Percentiles rank a stretch among this genome's conserved stretches.
Evolutionary conservation across 2,113 vertebrate species (phyloP).

Genomic region (Montifringilla adamsi): DNA sequence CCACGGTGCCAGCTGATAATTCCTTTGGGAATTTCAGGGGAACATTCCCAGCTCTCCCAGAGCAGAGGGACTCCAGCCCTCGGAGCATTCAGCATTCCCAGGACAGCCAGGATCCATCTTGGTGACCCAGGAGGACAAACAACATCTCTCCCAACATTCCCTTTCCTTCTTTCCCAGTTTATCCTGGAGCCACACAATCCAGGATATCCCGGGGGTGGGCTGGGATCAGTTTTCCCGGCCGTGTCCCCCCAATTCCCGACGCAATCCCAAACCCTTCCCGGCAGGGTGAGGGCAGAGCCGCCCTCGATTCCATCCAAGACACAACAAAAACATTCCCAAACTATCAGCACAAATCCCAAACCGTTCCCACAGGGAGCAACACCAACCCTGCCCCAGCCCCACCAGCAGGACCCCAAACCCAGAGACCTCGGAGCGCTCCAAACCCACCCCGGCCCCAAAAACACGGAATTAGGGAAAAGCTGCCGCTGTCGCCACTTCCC

Average conservation of each 20-base stretch:
- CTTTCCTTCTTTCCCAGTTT: not conserved
- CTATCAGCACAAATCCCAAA: not conserved
- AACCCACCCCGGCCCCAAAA: not conserved
- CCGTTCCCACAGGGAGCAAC: fast-evolving
- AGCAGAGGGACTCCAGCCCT: not conserved
- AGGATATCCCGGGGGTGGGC: fast-evolving
- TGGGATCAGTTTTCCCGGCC: fast-evolving
- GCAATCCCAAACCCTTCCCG: fast-evolving
- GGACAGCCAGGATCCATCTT: not conserved
- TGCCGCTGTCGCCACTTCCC: not conserved
- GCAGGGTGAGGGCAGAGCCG: not conserved
- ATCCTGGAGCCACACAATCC: fast-evolving
- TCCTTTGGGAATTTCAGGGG: not conserved
- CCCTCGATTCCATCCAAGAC: not conserved
- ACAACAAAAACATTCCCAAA: not conserved
- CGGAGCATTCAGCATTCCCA: not conserved
- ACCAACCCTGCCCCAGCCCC: not conserved
- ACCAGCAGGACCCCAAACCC: not conserved
- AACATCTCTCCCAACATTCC: not conserved
- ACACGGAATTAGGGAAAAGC: fast-evolving
- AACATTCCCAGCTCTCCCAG: not conserved
- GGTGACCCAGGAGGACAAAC: not conserved
- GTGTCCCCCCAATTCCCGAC: fast-evolving
- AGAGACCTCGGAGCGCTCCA: fast-evolving
- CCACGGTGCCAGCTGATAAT: fast-evolving